These are phyloP conservation scores for Dexiosoma caninum DNA, from an alignment of 2,888 invertebrate genomes.

Conservation along the genomic window DNA sequence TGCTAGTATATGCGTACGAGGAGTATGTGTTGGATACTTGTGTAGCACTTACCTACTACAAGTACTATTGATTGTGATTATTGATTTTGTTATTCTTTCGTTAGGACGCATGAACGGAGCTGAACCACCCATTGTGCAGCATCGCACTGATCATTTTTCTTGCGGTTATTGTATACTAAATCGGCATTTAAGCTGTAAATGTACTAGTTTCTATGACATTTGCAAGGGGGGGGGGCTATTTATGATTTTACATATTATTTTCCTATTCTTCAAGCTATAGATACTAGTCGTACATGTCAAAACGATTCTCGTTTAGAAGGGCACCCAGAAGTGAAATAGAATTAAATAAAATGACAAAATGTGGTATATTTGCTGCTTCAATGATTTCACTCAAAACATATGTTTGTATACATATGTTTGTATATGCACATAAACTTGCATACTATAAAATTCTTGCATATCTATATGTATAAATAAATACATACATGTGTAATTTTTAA, in stretches of 20 bases:
- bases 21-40: background rate
- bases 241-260: background rate
- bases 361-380: conserved; percentile 45
- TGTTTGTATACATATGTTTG: background rate
- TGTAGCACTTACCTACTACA: background rate
- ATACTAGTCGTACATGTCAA: conserved; percentile 1
- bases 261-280: background rate
- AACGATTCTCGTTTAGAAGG: conserved; percentile 29
- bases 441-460: background rate
- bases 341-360: conserved; percentile 21
- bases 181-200: background rate
- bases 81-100: conserved; percentile 27
- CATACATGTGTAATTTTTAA: conserved; percentile 26
- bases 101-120: background rate
- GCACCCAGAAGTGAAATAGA: background rate
- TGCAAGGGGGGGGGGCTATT: background rate
- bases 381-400: conserved; percentile 30
- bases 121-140: background rate
- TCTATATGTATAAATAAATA: no score
- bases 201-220: no score
- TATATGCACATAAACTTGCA: background rate
- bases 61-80: conserved; percentile 32
- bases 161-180: background rate
- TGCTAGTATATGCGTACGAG: background rate
- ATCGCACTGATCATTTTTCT: background rate